phyloP scores from a whole-genome alignment of 2,888 invertebrate species.

The Luffia ferchaultella region DNA sequence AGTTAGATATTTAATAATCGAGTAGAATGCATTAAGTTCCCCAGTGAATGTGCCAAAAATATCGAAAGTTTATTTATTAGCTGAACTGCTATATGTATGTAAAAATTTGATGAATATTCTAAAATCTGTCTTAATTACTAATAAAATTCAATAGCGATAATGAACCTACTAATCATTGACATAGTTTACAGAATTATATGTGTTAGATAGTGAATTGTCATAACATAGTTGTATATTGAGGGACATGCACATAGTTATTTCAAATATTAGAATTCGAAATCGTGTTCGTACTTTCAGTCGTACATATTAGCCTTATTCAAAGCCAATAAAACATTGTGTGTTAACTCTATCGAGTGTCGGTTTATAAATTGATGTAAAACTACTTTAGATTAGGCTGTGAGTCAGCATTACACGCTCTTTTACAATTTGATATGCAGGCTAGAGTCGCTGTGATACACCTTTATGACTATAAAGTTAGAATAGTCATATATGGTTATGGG shows the following conservation, averaged over 20 bases:
- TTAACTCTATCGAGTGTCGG: slow-evolving; percentile 11
- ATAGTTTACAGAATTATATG: slow-evolving; percentile 3
- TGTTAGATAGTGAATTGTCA: slow-evolving; percentile 7
- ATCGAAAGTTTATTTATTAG: no score
- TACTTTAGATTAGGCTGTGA: slow-evolving; percentile 61
- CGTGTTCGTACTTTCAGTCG: slow-evolving; percentile 45
- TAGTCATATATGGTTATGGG: slow-evolving; percentile 44
- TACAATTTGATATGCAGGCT: slow-evolving; percentile 59
- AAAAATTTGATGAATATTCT: no score
- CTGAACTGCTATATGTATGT: no score
- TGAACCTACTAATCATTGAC: not conserved
- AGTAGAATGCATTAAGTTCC: no score
- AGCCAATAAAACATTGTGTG: slow-evolving; percentile 16
- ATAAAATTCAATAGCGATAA: not conserved
- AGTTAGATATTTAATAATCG: no score
- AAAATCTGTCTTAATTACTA: no score
- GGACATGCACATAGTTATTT: slow-evolving; percentile 34
- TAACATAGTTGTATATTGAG: slow-evolving; percentile 14
- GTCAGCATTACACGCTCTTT: slow-evolving; percentile 53
- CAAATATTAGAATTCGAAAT: slow-evolving; percentile 36
- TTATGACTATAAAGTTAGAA: slow-evolving; percentile 52
- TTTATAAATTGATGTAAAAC: slow-evolving; percentile 30
- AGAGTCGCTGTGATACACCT: slow-evolving; percentile 65
- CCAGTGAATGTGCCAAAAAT: no score
- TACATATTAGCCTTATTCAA: slow-evolving; percentile 39